A percentile compares a stretch with the other conserved stretches of the same genome.
Conservation (phyloP, 1,140 invertebrate species). For the Mactra quadrangularis region DNA sequence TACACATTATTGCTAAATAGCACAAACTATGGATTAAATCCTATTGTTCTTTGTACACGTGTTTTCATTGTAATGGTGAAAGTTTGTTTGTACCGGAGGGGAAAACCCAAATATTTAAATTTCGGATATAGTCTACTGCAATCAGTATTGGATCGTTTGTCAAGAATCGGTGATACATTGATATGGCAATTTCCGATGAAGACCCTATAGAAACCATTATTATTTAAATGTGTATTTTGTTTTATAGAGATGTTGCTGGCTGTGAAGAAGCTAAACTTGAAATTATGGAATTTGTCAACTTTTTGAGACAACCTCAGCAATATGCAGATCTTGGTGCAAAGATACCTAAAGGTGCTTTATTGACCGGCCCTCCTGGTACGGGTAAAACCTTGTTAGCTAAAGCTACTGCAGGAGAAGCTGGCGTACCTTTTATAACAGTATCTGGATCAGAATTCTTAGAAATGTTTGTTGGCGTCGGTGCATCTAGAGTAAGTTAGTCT, state of each 20-base stretch:
- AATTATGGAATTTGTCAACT: conserved; percentile 99
- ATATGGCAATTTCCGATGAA: no score
- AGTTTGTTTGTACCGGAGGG: no score
- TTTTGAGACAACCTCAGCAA: conserved; percentile 99
- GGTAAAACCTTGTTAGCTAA: conserved; percentile 98
- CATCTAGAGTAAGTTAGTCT: conserved; percentile 96
- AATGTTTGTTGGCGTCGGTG: conserved; percentile 99
- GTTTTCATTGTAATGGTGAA: no score
- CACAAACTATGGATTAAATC: no score
- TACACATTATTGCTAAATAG: no score
- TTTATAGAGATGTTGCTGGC: conserved; percentile 97
- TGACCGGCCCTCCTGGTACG: conserved; percentile 90
- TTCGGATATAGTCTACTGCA: no score
- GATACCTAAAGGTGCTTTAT: conserved; percentile 94
- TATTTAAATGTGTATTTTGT: no score
- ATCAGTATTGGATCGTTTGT: not conserved
- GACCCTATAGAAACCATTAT: no score
- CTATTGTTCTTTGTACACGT: no score
- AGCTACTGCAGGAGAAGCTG: conserved; percentile 99
- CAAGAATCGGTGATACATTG: no score
- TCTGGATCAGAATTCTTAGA: conserved; percentile 99
- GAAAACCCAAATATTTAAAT: no score
- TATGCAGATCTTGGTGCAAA: conserved; percentile 99
- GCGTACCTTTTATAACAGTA: conserved; percentile 99
- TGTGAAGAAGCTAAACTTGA: conserved; percentile 99